Evolutionary conservation across 2,888 invertebrate genomes (phyloP), one percentile per base, ranked within the genome.

Genomic region (Habroteleia sp.): DNA sequence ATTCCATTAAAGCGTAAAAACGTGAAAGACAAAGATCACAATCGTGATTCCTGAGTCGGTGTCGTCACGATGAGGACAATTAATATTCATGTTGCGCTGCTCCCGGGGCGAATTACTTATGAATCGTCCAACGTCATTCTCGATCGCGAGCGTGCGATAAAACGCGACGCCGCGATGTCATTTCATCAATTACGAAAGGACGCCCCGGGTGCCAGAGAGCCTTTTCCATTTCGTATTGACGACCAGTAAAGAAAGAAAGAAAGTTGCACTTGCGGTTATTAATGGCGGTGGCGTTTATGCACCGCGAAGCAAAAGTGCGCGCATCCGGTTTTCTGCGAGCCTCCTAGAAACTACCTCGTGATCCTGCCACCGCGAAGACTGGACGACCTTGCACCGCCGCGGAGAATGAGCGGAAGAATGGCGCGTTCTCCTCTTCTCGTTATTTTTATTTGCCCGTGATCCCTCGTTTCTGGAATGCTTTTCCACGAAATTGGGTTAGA

Each of bases 231-330:
- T 63, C 31, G 41, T 66, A 52, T 66, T 39, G 44, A 56, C 27
- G 77, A 10, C 52, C 39, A 7, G 7, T 5, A 62, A 41, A 25
- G 39, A 29, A 50, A 48, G 46, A 79, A 82, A 79, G 74, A 81
- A 81, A 80, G 77, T 79, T 79, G 80, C 76, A 73, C 71, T 77
- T 62, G 77, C 72, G 78, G 79, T 83, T 82, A 83, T 83, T 83
- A 84, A 83, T 84, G 82, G 77, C 77, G 65, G 73, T 76, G 73
- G 75, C 79, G 74, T 79, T 79, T 77, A 78, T 76, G 48, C 39
- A 58, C 75, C 46, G 69, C 56, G 74, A 71, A 75, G 79, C 78
- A 81, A 80, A 79, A 81, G 66, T 54, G 77, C 75, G 78, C 77
- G 76, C 81, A 81, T 83, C 81, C 84, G 80, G 82, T 84, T 83